Percentiles rank a stretch among this genome's conserved stretches.
These are phyloP conservation scores for Rhamnusium bicolor DNA, from an alignment of 2,888 invertebrate genomes.

Conservation along the genomic window DNA sequence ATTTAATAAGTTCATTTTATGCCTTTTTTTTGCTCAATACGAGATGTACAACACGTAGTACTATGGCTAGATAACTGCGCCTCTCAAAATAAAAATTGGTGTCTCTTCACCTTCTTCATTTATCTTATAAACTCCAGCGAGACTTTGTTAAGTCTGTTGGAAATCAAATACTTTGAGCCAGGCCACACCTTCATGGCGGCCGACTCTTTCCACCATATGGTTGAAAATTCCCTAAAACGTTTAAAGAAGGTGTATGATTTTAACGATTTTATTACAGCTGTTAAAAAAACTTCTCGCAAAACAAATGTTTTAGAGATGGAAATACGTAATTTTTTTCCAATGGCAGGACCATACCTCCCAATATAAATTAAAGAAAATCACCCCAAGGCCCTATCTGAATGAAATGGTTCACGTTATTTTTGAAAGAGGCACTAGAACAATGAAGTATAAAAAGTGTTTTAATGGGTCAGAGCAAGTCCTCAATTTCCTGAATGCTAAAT, in stretches of 20 bases:
- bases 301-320: background rate
- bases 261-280: background rate
- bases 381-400: too few relatives aligned
- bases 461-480: too few relatives aligned
- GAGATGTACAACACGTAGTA: conserved; percentile 26
- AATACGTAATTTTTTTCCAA: background rate
- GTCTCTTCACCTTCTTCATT: conserved; percentile 35
- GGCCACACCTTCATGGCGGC: conserved; percentile 51
- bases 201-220: conserved; percentile 40
- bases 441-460: too few relatives aligned
- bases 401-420: too few relatives aligned
- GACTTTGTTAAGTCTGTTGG: background rate
- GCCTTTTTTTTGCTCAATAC: conserved; percentile 28
- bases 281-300: background rate
- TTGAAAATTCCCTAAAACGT: conserved; percentile 8
- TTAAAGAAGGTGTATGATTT: background rate
- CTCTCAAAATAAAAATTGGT: conserved; percentile 41
- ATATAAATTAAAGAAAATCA: too few relatives aligned
- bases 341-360: background rate
- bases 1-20: conserved; percentile 37
- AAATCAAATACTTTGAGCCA: conserved; percentile 49
- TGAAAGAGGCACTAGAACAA: too few relatives aligned
- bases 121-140: conserved; percentile 6
- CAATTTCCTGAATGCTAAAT: too few relatives aligned
- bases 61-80: conserved; percentile 43